phyloP scores from a whole-genome alignment of 2,113 vertebrate genomes.

The Clarias macrocephalus region DNA sequence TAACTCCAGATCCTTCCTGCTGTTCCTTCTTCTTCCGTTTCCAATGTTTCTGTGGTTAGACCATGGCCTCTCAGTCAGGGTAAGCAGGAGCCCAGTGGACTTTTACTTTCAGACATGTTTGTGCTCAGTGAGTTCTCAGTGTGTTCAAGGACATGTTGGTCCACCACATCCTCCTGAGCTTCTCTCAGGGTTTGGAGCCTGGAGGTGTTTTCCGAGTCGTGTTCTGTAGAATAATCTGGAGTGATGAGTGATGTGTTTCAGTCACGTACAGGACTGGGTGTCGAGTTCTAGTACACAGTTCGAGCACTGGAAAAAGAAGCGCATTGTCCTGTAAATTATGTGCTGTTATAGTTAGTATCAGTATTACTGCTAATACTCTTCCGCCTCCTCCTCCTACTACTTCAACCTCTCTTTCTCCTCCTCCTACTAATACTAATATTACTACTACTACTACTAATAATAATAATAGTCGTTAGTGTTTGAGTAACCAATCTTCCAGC shows the following conservation, averaged over 20 bases:
- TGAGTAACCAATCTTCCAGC: background rate
- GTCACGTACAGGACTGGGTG: background rate
- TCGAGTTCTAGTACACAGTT: background rate
- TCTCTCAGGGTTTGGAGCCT: background rate
- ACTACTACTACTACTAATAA: background rate
- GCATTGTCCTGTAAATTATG: no score
- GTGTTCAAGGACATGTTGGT: background rate
- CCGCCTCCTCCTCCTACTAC: no score
- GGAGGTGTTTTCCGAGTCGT: background rate
- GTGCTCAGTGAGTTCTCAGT: constrained; percentile 37
- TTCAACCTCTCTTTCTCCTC: no score
- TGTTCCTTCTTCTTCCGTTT: constrained; percentile 66
- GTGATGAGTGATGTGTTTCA: background rate
- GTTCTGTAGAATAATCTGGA: background rate
- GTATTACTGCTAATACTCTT: no score
- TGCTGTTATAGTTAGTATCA: no score
- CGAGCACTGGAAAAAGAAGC: no score
- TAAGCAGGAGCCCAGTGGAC: constrained; percentile 66
- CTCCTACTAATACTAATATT: background rate
- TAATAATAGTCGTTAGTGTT: background rate
- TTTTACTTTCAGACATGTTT: constrained; percentile 53
- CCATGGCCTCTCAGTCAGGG: constrained; percentile 80
- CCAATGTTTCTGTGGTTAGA: constrained; percentile 76
- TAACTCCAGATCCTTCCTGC: constrained; percentile 57
- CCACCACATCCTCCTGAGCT: background rate